Evolutionary conservation across 2,113 vertebrate genomes (phyloP).

Genomic region (Hippocampus abdominalis): DNA sequence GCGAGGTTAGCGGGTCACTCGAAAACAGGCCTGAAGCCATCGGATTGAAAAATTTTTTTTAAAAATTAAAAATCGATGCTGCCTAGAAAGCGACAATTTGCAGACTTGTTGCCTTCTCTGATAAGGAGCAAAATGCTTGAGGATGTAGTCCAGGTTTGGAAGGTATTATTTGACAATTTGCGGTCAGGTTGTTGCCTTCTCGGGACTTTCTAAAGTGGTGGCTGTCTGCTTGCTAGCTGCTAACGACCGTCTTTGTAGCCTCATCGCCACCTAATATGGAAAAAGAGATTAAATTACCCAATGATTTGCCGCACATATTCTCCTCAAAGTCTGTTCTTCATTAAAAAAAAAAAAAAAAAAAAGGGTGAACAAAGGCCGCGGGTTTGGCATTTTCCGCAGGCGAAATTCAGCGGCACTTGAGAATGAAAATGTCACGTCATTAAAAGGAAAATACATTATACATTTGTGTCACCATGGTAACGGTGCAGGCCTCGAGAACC

Average conservation of each 20-base stretch:
- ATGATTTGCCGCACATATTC: neutral
- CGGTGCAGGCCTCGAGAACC: slow-evolving; percentile 8
- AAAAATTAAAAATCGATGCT: too few species aligned
- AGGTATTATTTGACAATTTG: too few species aligned
- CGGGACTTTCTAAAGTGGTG: too few species aligned
- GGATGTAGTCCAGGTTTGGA: too few species aligned
- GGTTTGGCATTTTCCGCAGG: slow-evolving; percentile 32
- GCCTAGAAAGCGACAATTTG: too few species aligned
- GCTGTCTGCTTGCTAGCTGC: too few species aligned
- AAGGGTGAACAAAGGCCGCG: slow-evolving; percentile 2
- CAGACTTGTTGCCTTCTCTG: too few species aligned
- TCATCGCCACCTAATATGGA: neutral
- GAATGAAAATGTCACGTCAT: slow-evolving; percentile 52
- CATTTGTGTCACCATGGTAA: neutral
- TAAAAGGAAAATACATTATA: slow-evolving; percentile 19
- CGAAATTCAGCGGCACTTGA: slow-evolving; percentile 33
- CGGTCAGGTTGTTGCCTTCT: too few species aligned
- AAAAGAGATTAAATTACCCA: neutral
- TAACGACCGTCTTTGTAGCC: neutral
- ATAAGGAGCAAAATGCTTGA: too few species aligned
- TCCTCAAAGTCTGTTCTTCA: neutral
- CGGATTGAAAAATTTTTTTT: too few species aligned
- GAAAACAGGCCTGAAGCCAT: too few species aligned
- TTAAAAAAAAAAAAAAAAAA: neutral
- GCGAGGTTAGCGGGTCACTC: too few species aligned